Base-by-base conservation (phyloP, 2,113 vertebrate species). In the Centrocercus urophasianus region DNA sequence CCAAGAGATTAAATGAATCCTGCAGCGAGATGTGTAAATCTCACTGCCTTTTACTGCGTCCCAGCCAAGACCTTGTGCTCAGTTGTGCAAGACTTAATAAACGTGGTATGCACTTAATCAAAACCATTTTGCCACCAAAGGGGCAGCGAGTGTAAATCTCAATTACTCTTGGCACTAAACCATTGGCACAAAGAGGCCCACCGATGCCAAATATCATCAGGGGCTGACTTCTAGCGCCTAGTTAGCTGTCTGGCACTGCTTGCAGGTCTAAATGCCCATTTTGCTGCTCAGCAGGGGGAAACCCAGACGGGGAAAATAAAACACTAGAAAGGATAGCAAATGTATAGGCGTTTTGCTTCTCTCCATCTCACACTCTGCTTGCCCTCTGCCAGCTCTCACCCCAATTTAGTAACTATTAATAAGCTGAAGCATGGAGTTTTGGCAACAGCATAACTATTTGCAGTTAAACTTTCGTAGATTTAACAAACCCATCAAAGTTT, bases 71-170 rank as follows among this genome's bases (percentile, higher is more conserved):
- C 96, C 96, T 69, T 72, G 90, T 80, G 86, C 95, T 96, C 73
- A n/a, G 84, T 92, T 96, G 93, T 95, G 97, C 97, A 94, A 95
- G 96, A 96, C 97, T 98, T 98, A 98, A 98, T 98, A 98, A 98
- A 97, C 16, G 87, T 97, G 97, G 97, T 97, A 98, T 98, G 98
- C 86, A 96, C 95, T 97, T 98, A 98, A 98, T 98, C 98, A 98
- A 98, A 98, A 98, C 98, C 98, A 98, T 97, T 98, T 98, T 98
- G 97, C 97, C 97, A 98, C 97, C 97, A 96, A 97, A 98, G 95
- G 96, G 96, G 97, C 93, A 86, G 83, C 0, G 95, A 86, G 97
- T 96, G 93, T 98, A 98, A 98, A 98, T 98, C 98, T 98, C 97
- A 97, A 98, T 97, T 98, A 97, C 96, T 97, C 93, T 94, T 97